Conservation (phyloP, 1,140 invertebrate genomes). For the Magallana ariakensis region DNA sequence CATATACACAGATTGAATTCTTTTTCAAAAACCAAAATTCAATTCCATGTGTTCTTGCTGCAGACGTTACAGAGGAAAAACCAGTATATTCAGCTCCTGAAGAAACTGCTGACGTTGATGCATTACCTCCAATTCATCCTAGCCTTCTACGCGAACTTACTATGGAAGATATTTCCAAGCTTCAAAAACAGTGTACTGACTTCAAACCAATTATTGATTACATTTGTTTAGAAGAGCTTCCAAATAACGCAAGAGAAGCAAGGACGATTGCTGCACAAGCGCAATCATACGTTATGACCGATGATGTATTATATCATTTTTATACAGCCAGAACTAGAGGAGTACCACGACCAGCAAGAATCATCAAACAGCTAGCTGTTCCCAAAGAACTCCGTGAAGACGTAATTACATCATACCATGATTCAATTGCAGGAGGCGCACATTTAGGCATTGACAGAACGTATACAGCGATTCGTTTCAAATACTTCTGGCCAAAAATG, state of each 20-base stretch:
- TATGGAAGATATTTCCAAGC: not conserved
- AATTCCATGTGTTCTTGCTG: not conserved
- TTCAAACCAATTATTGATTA: not conserved
- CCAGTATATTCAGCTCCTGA: not conserved
- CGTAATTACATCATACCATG: constrained; percentile 49
- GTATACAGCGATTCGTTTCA: constrained; percentile 32
- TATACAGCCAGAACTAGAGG: constrained; percentile 29
- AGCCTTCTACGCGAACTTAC: not conserved
- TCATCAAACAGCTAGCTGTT: constrained; percentile 51
- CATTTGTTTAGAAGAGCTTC: not conserved
- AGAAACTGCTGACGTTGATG: not conserved
- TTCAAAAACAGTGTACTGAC: constrained; percentile 21
- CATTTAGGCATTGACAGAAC: constrained; percentile 50
- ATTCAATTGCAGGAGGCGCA: constrained; percentile 51
- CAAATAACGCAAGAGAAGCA: constrained; percentile 26
- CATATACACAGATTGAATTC: not conserved
- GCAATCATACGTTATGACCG: constrained; percentile 42
- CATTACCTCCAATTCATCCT: not conserved
- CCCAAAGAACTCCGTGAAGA: constrained; percentile 47
- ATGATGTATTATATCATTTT: constrained; percentile 50
- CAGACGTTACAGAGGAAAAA: not conserved
- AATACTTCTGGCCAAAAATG: constrained; percentile 57
- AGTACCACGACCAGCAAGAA: not conserved
- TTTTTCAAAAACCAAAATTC: not conserved
- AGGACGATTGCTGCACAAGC: constrained; percentile 37